Percentiles rank a stretch among this genome's conserved stretches.
phyloP scores from a whole-genome alignment of 2,113 vertebrate species.

The Coreoperca whiteheadi region DNA sequence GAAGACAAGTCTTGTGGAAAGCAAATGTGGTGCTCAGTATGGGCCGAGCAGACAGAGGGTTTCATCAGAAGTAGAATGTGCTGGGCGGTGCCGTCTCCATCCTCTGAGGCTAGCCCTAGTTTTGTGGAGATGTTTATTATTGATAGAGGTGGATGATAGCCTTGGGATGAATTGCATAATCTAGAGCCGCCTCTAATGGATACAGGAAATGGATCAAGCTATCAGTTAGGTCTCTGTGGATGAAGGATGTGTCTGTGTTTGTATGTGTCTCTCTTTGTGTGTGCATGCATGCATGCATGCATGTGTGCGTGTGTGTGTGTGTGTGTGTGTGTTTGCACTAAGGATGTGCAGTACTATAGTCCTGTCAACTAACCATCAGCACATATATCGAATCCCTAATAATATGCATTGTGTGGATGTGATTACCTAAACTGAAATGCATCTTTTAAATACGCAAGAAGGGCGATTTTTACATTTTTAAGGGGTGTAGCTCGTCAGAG shows the following conservation, averaged over 20 bases:
- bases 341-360: neutral
- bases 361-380: slow-evolving; percentile 10
- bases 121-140: slow-evolving; percentile 81
- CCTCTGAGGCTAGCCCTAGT: slow-evolving; percentile 78
- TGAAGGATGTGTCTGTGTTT: slow-evolving; percentile 68
- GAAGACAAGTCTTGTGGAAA: slow-evolving; percentile 50
- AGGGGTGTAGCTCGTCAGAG: neutral
- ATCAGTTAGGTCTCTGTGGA: slow-evolving; percentile 72
- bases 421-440: slow-evolving; percentile 12
- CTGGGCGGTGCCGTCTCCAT: slow-evolving; percentile 68
- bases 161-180: slow-evolving; percentile 82
- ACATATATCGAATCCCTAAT: neutral
- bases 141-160: slow-evolving; percentile 83
- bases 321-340: neutral
- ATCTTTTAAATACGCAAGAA: neutral
- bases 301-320: neutral
- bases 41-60: slow-evolving; percentile 38
- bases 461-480: slow-evolving; percentile 5
- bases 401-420: neutral
- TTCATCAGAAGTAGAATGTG: slow-evolving; percentile 73
- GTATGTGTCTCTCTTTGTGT: slow-evolving; percentile 31
- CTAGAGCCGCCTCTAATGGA: slow-evolving; percentile 79
- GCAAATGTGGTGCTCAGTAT: slow-evolving; percentile 19
- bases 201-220: slow-evolving; percentile 83
- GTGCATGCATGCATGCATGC: neutral